Evolutionary conservation across 1,140 invertebrate genomes (phyloP).

Genomic region (Hypothenemus hampei): DNA sequence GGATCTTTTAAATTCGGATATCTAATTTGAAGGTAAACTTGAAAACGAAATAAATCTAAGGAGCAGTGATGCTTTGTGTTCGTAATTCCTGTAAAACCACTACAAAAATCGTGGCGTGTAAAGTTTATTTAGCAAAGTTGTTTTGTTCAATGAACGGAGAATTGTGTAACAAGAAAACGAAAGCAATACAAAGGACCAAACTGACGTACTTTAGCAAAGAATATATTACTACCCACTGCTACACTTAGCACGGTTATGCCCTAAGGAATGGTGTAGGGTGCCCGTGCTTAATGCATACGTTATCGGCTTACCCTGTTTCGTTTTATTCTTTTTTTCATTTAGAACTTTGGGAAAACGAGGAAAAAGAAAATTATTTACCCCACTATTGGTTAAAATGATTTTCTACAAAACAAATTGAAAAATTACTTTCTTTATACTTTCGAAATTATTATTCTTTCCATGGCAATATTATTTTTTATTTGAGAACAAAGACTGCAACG

Average conservation of each 20-base stretch:
- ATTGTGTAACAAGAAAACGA: slow-evolving; percentile 7
- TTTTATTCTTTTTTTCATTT: slow-evolving; percentile 21
- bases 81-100: background rate
- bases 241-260: slow-evolving; percentile 20
- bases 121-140: slow-evolving; percentile 17
- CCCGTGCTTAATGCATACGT: slow-evolving; percentile 21
- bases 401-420: too few species aligned
- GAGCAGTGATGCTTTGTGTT: too few species aligned
- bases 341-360: slow-evolving; percentile 8
- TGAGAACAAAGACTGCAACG: too few species aligned
- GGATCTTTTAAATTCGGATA: too few species aligned
- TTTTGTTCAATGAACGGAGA: slow-evolving; percentile 4
- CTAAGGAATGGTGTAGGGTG: slow-evolving; percentile 19
- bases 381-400: slow-evolving; percentile 9
- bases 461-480: too few species aligned
- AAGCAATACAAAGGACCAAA: slow-evolving; percentile 13
- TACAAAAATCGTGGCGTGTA: slow-evolving; percentile 10
- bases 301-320: slow-evolving; percentile 21
- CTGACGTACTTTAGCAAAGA: slow-evolving; percentile 17
- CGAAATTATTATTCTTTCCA: too few species aligned
- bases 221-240: slow-evolving; percentile 18
- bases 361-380: slow-evolving; percentile 18
- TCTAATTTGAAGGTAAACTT: too few species aligned
- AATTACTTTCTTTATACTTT: too few species aligned
- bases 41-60: too few species aligned